phyloP scores from a whole-genome alignment of 2,888 invertebrate species.

The Macrophya annulata region DNA sequence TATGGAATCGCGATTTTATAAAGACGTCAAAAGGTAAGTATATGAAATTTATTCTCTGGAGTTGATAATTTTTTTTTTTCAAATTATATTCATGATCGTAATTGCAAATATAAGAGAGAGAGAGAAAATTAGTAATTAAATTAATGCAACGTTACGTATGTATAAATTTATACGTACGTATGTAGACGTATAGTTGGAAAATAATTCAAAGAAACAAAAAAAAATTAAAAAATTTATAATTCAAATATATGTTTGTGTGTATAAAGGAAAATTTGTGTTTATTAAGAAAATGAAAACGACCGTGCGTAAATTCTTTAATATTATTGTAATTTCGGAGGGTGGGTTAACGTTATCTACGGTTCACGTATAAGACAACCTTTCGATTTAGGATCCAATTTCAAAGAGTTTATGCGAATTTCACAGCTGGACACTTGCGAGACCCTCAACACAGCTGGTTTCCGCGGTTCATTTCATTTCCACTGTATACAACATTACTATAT shows the following conservation, averaged over 20 bases:
- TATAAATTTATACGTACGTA: background rate
- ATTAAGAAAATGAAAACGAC: constrained; percentile 43
- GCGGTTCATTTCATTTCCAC: constrained; percentile 63
- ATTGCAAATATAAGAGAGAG: no score
- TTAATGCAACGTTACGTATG: background rate
- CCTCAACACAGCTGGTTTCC: constrained; percentile 63
- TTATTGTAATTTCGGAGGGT: constrained; percentile 45
- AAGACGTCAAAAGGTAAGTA: background rate
- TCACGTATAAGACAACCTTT: constrained; percentile 69
- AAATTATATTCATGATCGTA: no score
- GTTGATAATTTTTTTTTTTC: no score
- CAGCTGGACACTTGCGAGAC: constrained; percentile 67
- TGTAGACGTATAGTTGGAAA: no score
- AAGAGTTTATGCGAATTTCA: constrained; percentile 72
- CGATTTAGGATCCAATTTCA: constrained; percentile 73
- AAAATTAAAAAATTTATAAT: background rate
- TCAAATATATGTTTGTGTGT: background rate
- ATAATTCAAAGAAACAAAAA: background rate
- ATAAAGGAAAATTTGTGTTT: constrained; percentile 9
- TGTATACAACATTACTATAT: constrained; percentile 62
- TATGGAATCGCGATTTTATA: background rate
- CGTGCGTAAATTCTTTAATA: constrained; percentile 22
- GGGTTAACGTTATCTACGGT: constrained; percentile 57
- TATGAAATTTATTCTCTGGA: no score
- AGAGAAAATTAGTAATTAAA: no score